Evolutionary conservation across 2,888 invertebrate species (phyloP), one percentile per base, ranked within the genome.

Genomic region (Eutolmus rufibarbis): DNA sequence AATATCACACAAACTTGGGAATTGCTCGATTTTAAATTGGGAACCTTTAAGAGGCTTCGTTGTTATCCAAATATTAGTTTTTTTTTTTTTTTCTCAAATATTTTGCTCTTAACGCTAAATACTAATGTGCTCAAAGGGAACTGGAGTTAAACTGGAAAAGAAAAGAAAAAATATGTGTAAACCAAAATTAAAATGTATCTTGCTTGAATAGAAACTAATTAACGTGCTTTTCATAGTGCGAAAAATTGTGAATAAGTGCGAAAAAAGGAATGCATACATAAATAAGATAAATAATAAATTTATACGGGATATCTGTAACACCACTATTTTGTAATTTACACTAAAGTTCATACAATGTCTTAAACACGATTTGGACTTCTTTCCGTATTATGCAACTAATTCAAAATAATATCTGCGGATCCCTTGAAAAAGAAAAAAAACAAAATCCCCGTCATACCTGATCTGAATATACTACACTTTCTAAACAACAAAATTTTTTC

Each of bases 91-190:
- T 43, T 57, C 23, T 23, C 57, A 57, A 57, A 57, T 66, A 66
- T 37, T 77, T 31, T 78, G 31, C 56, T 51, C 86, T 78, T 76
- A 81, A 76, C 28, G 56, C 40, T 84, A 84, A 74, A 82, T 66
- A 46, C 40, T 57, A 79, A 78, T 79, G 57, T 57, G 87, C 78
- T 40, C 66, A 40, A 66, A 37, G 23, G 66, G 74, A 74, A 74
- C 74, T 87, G 88, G 79, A 88, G 88, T 74, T 87, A 74, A 88
- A 88, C 88, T 88, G 88, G 78, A 88, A 88, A 86, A 86, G 46
- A 86, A 88, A 74, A 85, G 31, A 87, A 85, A 34, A 85, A 74
- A 76, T n/a, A 51, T 78, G 46, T 78, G 31, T 51, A 78, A 56
- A 87, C 16, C 37, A 66, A 56, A 57, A 87, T 79, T 9, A 57